These are phyloP conservation scores for Pampus argenteus DNA, from an alignment of 2,797 vertebrate species.

Conservation along the genomic window DNA sequence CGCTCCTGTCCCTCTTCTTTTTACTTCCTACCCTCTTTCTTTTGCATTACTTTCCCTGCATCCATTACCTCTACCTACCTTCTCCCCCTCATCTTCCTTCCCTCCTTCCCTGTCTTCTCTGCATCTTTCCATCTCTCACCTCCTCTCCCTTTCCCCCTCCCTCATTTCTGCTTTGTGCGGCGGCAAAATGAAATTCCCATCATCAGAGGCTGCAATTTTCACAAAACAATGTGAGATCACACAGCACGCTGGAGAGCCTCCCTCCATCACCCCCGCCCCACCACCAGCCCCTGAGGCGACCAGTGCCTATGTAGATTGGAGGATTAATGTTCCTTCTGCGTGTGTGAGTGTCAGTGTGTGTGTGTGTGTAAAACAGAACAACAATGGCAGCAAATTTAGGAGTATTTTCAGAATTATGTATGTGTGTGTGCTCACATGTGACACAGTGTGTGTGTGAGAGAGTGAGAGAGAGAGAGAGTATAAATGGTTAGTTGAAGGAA, in stretches of 20 bases:
- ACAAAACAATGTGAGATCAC: slow-evolving; percentile 83
- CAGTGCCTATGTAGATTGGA: slow-evolving; percentile 80
- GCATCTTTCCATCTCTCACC: background rate
- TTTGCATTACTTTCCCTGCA: too few relatives aligned
- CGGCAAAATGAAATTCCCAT: slow-evolving; percentile 79
- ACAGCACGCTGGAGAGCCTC: slow-evolving; percentile 68
- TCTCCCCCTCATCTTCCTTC: background rate
- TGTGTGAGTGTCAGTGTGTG: slow-evolving; percentile 55
- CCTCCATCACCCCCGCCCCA: slow-evolving; percentile 11
- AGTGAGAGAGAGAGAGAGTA: too few relatives aligned
- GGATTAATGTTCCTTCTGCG: slow-evolving; percentile 78
- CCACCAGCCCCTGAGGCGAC: slow-evolving; percentile 67
- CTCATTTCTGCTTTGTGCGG: slow-evolving; percentile 30
- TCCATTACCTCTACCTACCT: background rate
- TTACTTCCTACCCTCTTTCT: background rate
- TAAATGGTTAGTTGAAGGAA: background rate
- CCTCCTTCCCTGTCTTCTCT: background rate
- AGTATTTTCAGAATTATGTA: slow-evolving; percentile 32
- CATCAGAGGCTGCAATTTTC: slow-evolving; percentile 80
- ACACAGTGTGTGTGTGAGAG: slow-evolving; percentile 1
- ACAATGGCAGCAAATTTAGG: slow-evolving; percentile 42
- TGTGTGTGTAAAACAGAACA: slow-evolving; percentile 26
- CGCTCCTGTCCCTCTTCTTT: background rate
- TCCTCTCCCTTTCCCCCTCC: slow-evolving; percentile 28
- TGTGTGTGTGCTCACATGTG: slow-evolving; percentile 21